Percentiles rank a stretch among this genome's conserved stretches.
Conservation (phyloP, 2,113 vertebrate species). For the Amazona guildingii region DNA sequence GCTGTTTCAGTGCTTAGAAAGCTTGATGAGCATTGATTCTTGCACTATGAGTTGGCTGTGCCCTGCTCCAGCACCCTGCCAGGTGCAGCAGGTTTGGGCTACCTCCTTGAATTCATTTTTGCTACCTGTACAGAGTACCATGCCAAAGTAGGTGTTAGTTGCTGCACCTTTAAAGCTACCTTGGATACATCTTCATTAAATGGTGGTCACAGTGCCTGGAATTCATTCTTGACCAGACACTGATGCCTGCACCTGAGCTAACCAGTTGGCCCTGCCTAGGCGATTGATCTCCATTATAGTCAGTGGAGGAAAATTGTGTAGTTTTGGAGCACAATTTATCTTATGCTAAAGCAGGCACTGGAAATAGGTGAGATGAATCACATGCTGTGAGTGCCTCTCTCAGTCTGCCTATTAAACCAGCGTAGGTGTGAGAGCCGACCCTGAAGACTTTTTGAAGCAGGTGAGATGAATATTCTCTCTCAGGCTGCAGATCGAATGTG, state of each 20-base stretch:
- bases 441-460: not conserved
- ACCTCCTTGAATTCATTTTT: not conserved
- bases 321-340: conserved; percentile 17
- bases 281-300: conserved; percentile 45
- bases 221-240: conserved; percentile 44
- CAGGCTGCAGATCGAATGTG: not conserved
- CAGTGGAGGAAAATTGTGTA: conserved; percentile 10
- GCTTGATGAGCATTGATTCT: not conserved
- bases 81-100: not conserved
- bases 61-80: not conserved
- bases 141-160: not conserved
- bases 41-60: not conserved
- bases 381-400: not conserved
- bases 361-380: conserved; percentile 41
- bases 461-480: not conserved
- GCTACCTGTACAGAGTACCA: not conserved
- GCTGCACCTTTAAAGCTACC: not conserved
- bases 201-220: not conserved
- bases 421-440: not conserved
- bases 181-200: conserved; percentile 25
- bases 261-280: not conserved
- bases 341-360: conserved; percentile 16
- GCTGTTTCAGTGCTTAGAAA: not conserved
- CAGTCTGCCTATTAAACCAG: not conserved
- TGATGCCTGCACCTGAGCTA: conserved; percentile 12